Evolutionary conservation across 2,113 vertebrate species (phyloP), one percentile per base, ranked within the genome.

Genomic region (Cyanistes caeruleus): DNA sequence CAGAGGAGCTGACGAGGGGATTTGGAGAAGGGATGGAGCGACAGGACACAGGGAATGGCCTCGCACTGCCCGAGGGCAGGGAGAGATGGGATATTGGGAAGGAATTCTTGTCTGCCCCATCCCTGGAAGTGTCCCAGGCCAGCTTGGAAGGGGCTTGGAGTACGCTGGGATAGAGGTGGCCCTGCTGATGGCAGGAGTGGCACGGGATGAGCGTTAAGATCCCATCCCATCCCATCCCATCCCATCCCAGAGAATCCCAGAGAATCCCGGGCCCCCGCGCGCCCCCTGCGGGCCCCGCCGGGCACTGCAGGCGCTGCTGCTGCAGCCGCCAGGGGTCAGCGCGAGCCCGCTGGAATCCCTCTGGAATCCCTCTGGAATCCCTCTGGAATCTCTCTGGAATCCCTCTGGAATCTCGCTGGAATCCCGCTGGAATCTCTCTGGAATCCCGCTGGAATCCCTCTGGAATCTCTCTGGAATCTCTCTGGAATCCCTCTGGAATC

Each of bases 181-280:
- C 11, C 31, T 37, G 68, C 9, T 13, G 43, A 1, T 0, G 53
- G 73, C 22, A 37, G 37, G 27, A 33, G 5, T 3, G 46, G 72
- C 9, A 10, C 11, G 2, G 48, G 39, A 0, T 2, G 48, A 2
- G 33, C 4, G n/a, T 39, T 39, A 2, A 18, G 27, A 3, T 44
- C 37, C 11, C 48, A 13, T 11, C 10, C 48, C 28, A n/a, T n/a
- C 44, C 78, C 64, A 3, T 12, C 35, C 15, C 30, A 7, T 46
- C 5, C 28, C 1, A 48, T 52, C 58, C 59, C 60, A 1, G 3
- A 7, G 30, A 9, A 8, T 8, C 52, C n/a, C 43, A 16, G 43
- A 43, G 43, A 14, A 15, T 43, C 43, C 43, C 55, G 51, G 15
- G 31, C 8, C 31, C 62, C 11, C 25, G 37, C 15, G 27, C 86